Evolutionary conservation across 2,888 invertebrate species (phyloP), one percentile per base, ranked within the genome.

Genomic region (Arenicola marina): DNA sequence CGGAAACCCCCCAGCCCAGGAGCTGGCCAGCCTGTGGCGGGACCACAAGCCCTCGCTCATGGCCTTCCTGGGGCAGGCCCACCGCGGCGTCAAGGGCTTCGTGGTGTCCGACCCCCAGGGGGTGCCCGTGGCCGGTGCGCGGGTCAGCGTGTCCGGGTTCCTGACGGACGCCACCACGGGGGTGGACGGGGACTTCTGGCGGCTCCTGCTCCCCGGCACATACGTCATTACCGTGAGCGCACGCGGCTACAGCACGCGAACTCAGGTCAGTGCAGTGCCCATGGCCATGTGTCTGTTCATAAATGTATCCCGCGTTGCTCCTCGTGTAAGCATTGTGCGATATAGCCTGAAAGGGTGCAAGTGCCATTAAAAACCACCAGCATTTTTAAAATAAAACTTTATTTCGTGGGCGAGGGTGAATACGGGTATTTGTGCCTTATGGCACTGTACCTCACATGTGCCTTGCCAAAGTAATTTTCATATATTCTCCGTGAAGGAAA

Each of bases 111-210:
- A 85, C 1, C 83, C 86, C 4, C 83, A 86, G 4, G 82, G 81
- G 2, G 88, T 88, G 0, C 82, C 86, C 32, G 85, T 95, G 18
- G 84, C 88, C 81, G 89, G 89, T 76, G 97, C 93, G 0, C 87
- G 87, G 67, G 87, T 99, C 51, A 83, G 86, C 31, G 90, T 98
- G 24, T 66, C 69, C 34, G 76, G 77, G 2, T 78, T 78, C n/a
- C 48, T 48, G 32, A 70, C 66, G 44, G 89, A 90, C 61, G 87
- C 97, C 11, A 88, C 88, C 0, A 91, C 92, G 0, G 91, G 92
- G 0, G 86, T 87, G 45, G 85, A 87, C 31, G 98, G 98, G 2
- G 93, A 95, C 82, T 99, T 90, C 85, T 98, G 97, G 97, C 87
- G 98, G 62, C 86, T 98, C 46, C 86, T 98, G 31, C 84, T 92